Evolutionary conservation across 2,797 vertebrate genomes (phyloP).

Genomic region (Steatocranus sp.): DNA sequence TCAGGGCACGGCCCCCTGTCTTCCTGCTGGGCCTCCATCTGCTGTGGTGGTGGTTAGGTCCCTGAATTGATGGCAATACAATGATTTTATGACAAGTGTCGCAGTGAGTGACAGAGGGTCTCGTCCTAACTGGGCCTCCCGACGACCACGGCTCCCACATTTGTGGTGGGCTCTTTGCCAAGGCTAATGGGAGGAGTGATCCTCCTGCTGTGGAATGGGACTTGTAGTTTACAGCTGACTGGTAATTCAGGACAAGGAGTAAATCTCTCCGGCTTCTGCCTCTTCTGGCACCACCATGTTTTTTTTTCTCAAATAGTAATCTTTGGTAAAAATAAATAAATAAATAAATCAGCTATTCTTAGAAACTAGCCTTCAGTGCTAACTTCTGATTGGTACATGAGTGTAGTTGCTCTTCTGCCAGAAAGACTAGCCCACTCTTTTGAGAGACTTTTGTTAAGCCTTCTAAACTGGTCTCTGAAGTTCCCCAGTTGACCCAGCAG

Average conservation of each 20-base stretch:
- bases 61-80: constrained; percentile 91
- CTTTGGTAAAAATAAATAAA: not conserved
- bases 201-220: constrained; percentile 64
- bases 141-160: constrained; percentile 67
- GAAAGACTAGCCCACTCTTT: constrained; percentile 1
- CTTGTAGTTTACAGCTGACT: constrained; percentile 69
- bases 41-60: constrained; percentile 86
- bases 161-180: constrained; percentile 76
- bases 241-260: constrained; percentile 55
- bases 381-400: not conserved
- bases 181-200: constrained; percentile 70
- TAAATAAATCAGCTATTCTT: not conserved
- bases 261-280: constrained; percentile 38
- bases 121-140: constrained; percentile 82
- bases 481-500: constrained; percentile 63
- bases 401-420: not conserved
- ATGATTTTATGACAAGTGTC: constrained; percentile 87
- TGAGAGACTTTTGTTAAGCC: constrained; percentile 32
- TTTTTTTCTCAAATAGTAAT: not conserved
- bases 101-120: constrained; percentile 88
- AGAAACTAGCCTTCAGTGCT: not conserved
- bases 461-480: constrained; percentile 61
- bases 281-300: not conserved
- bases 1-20: constrained; percentile 76
- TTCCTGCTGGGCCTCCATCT: constrained; percentile 78